Percentiles rank a stretch among this genome's conserved stretches.
Conservation (phyloP, 2,113 vertebrate genomes). For the Nyctibius bracteatus region DNA sequence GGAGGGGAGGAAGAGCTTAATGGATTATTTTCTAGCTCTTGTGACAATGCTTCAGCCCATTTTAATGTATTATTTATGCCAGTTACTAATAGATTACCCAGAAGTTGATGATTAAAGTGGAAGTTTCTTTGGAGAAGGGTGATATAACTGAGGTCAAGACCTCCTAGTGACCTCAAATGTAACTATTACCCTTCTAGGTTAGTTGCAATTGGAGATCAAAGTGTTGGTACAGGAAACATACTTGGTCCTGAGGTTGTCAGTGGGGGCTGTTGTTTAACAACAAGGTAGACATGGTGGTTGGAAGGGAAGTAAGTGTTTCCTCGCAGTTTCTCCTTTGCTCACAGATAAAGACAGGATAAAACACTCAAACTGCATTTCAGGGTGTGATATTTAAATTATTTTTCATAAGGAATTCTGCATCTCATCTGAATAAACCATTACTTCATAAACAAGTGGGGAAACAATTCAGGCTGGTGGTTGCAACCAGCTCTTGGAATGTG, state of each 20-base stretch:
- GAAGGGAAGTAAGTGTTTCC: not conserved
- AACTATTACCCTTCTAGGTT: constrained; percentile 60
- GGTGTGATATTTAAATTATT: not conserved
- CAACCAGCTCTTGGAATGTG: not conserved
- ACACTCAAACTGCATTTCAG: not conserved
- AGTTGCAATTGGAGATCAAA: constrained; percentile 72
- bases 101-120: constrained; percentile 62
- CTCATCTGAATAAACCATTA: not conserved
- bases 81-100: constrained; percentile 40
- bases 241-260: constrained; percentile 46
- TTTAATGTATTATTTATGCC: constrained; percentile 35
- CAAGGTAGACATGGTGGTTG: not conserved
- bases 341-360: not conserved
- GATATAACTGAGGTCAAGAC: constrained; percentile 61
- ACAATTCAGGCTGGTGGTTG: not conserved
- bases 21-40: not conserved
- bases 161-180: constrained; percentile 56
- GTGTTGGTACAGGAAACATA: constrained; percentile 43
- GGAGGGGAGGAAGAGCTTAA: not conserved
- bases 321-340: not conserved
- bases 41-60: not conserved
- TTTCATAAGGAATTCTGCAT: not conserved
- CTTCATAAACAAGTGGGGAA: not conserved
- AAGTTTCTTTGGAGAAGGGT: constrained; percentile 46
- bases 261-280: constrained; percentile 10